These are phyloP conservation scores for Mesocricetus auratus DNA, from an alignment of 2,113 vertebrate genomes.

Conservation along the genomic window DNA sequence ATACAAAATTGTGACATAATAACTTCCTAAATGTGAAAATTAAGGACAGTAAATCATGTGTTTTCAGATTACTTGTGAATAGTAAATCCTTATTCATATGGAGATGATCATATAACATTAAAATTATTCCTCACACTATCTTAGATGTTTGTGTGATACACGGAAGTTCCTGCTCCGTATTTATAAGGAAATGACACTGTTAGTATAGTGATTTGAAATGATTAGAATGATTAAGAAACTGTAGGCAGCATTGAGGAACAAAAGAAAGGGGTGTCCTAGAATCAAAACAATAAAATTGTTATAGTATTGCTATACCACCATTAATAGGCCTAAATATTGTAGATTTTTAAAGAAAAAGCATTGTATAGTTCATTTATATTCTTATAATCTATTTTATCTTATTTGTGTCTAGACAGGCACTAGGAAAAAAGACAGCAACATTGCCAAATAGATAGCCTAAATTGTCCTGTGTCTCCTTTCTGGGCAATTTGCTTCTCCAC, in stretches of 20 bases:
- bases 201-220: background rate
- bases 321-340: conserved; percentile 38
- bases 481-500: conserved; percentile 28
- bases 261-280: fast-evolving
- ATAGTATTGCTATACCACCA: no score
- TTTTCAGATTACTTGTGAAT: background rate
- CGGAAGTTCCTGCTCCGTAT: background rate
- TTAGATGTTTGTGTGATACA: background rate
- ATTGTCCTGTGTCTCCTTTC: conserved; percentile 53
- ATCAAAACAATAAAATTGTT: background rate
- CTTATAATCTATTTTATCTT: conserved; percentile 60
- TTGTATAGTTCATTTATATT: conserved; percentile 6
- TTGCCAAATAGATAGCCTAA: conserved; percentile 25
- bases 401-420: conserved; percentile 60
- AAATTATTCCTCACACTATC: background rate
- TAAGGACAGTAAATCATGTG: background rate
- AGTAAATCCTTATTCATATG: background rate
- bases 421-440: background rate
- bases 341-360: conserved; percentile 53
- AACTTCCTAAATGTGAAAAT: background rate
- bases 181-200: background rate
- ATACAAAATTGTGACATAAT: background rate
- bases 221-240: background rate
- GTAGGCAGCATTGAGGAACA: background rate
- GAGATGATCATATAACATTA: background rate